Evolutionary conservation across 2,113 vertebrate genomes (phyloP), one percentile per base, ranked within the genome.

Genomic region (Anthoscopus minutus): DNA sequence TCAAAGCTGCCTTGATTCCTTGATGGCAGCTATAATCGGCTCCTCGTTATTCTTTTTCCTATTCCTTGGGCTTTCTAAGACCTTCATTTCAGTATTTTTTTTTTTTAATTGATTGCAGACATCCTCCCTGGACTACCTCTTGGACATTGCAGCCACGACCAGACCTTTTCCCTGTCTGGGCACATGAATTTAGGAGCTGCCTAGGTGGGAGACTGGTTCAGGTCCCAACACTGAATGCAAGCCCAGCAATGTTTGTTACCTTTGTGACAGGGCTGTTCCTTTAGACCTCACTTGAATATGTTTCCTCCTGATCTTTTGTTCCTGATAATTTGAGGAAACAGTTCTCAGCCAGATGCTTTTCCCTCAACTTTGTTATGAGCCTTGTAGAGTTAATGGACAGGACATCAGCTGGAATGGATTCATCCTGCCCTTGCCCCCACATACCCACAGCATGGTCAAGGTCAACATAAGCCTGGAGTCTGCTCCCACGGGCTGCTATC

Each of bases 1-100:
- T 94, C 81, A 92, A 92, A 92, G 78, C 40, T 92, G 86, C 73
- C 86, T 74, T 88, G 15, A 51, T 81, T 84, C 79, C 71, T 88
- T 50, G 70, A 85, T 5, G 13, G 53, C 11, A 2, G 47, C 47
- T 91, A 7, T 87, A 37, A 81, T 79, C 81, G 81, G 45, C 58
- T 89, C 73, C 15, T 6, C 9, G 4, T 54, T 61, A 62, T 38
- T 57, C 25, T 57, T 57, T 27, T 51, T 28, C 30, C 12, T 58
- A 6, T 77, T 94, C 62, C 45, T 73, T 47, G 37, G 37, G 35
- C 42, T 86, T 92, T 85, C 54, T 70, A n/a, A 77, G 24, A 47
- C 42, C 37, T 84, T 64, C 0, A 0, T 74, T 85, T 71, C 56
- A 47, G n/a, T 37, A 3, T 25, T 21, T n/a, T 51, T 47, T 45